Evolutionary conservation across 2,797 vertebrate genomes (phyloP), one percentile per base, ranked within the genome.

Genomic region (Psittacula echo): DNA sequence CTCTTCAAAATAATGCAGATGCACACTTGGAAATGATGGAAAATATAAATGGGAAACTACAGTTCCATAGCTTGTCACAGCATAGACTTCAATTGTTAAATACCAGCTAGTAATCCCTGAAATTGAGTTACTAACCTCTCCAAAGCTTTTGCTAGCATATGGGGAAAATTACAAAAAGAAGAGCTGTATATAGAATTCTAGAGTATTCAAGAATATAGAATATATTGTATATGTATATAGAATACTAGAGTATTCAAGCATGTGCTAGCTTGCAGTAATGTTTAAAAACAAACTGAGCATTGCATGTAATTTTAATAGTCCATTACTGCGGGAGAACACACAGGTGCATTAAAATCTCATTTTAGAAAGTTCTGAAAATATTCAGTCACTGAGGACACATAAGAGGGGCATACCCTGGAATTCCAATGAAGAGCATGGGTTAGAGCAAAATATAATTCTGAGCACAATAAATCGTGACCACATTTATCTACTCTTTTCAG

Each of bases 91-190:
- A 70, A 73, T 51, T 82, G 11, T 66, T 85, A 67, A 95, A 74
- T 60, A 85, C 4, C 37, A 32, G 37, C 48, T 60, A 73, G 37
- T 45, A 85, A 89, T 51, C 51, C 41, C 51, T 77, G 22, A 82
- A 94, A 92, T 1, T 15, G n/a, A 87, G 39, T 51, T 44, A 60
- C 61, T 61, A 61, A 62, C 22, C 9, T 56, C 47, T 89, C 65
- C 13, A 74, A 53, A 67, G 61, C 20, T 68, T 93, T 51, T 61
- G 32, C 21, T 71, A 80, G 48, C 24, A 42, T 64, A 65, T 19
- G 14, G 53, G 13, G 16, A 45, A 89, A 91, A 56, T 74, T 44
- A 83, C 29, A 76, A 64, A 95, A 92, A n/a, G 48, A 60, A 61
- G 23, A 79, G 20, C 5, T 54, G 13, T 39, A 51, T 67, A 64